Evolutionary conservation across 2,113 vertebrate species (phyloP).

Genomic region (Psilopogon haemacephalus): DNA sequence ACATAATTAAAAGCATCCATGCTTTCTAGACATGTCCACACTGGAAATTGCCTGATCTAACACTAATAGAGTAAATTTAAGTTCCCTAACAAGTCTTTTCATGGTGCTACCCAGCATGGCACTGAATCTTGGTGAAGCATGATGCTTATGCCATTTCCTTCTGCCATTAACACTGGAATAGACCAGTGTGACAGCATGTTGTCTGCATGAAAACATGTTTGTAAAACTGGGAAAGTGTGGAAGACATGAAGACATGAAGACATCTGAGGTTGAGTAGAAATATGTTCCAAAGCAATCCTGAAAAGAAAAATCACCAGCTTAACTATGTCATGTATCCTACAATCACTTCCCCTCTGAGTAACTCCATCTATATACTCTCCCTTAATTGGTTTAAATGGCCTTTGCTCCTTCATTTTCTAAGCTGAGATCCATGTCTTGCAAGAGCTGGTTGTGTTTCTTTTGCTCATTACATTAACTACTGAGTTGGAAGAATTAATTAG

Average conservation of each 20-base stretch:
- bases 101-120: not conserved
- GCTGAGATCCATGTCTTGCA: constrained; percentile 2
- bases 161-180: not conserved
- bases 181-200: not conserved
- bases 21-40: not conserved
- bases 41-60: not conserved
- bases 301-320: not conserved
- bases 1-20: not conserved
- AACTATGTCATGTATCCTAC: not conserved
- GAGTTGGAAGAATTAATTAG: constrained; percentile 68
- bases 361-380: not conserved
- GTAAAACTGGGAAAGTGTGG: not conserved
- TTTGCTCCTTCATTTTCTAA: constrained; percentile 38
- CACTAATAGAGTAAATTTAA: not conserved
- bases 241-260: not conserved
- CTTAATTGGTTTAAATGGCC: constrained; percentile 40
- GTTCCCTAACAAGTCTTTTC: not conserved
- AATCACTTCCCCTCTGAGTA: not conserved
- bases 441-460: constrained; percentile 22
- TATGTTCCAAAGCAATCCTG: not conserved
- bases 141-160: not conserved
- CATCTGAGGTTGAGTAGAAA: not conserved
- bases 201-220: not conserved
- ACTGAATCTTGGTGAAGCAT: rapidly evolving
- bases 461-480: constrained; percentile 53